Base-by-base conservation (phyloP, 2,797 vertebrate species). In the Onychomys arenicola region DNA sequence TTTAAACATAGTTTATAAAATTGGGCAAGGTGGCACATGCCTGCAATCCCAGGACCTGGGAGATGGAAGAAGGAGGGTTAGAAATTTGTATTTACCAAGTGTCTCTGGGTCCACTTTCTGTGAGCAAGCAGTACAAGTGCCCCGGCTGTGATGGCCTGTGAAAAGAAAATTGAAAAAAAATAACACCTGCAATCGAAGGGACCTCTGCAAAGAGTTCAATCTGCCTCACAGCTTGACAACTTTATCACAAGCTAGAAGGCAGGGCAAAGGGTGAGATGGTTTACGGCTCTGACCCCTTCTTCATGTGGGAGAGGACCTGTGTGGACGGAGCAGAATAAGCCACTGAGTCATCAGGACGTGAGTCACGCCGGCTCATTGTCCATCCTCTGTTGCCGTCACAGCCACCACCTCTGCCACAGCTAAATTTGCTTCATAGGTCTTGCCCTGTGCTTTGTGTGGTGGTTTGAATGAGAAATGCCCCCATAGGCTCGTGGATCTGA, bases 51-150 rank as follows among this genome's bases (percentile, higher is more conserved):
- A 85, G 19, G 17, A 67, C 43, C 49, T 67, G 19, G 82, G 40
- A 84, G 40, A 29, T 12, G 1, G 17, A 32, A 34, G 11, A 80
- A 80, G 57, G 25, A 83, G 27, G 43, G 14, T 67, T 37, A 85
- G 82, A 84, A 65, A 69, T 52, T 69, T 73, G 49, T 85, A 87
- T 92, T 98, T 97, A 98, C 98, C 98, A 98, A 97, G 91, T 97
- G 97, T 98, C 97, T 99, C 94, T 98, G 98, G 80, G 97, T 98
- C 97, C 97, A 95, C 52, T 97, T 59, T 89, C 71, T 97, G 80
- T 97, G 98, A 94, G 98, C 98, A 97, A 98, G 83, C 73, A 98
- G 97, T 32, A 99, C 83, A 29, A 98, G 98, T 59, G 98, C 94
- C 71, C 97, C 98, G 96, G 97, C 95, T 52, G 95, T 96, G 83